A percentile compares a stretch with the other conserved stretches of the same genome.
Conservation (phyloP, 2,113 vertebrate genomes). For the Galbula dea region DNA sequence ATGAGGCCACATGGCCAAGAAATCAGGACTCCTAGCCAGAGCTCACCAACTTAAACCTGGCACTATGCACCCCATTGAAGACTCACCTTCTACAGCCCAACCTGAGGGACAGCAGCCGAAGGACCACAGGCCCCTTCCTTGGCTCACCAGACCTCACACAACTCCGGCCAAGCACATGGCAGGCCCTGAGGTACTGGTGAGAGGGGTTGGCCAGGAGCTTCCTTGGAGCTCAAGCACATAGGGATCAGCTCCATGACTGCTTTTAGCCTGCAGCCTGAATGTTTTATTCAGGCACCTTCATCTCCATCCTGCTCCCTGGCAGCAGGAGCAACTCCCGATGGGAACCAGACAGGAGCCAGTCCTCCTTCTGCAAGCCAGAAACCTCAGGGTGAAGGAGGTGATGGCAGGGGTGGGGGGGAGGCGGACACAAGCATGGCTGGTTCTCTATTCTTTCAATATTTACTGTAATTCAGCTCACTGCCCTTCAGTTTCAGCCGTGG, state of each 20-base stretch:
- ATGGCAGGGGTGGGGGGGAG: not conserved
- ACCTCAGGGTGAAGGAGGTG: not conserved
- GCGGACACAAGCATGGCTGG: fast-evolving
- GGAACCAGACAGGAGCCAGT: not conserved
- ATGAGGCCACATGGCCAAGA: not conserved
- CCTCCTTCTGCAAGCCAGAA: not conserved
- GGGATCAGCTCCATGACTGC: not conserved
- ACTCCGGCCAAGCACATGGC: fast-evolving
- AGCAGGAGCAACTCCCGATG: fast-evolving
- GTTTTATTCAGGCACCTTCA: not conserved
- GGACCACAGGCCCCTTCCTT: not conserved
- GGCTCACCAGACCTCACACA: fast-evolving
- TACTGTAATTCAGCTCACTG: not conserved
- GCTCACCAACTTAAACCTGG: not conserved
- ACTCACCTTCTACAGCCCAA: not conserved
- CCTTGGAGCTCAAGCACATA: not conserved
- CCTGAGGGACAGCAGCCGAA: not conserved
- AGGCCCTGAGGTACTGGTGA: not conserved
- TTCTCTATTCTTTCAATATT: not conserved
- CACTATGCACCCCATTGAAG: fast-evolving
- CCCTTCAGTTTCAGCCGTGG: fast-evolving
- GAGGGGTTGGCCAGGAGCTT: not conserved
- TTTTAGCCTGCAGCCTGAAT: not conserved
- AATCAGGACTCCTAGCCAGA: not conserved
- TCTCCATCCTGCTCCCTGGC: not conserved